Base-by-base conservation (phyloP, 2,797 vertebrate genomes). In the Platyrinchus mystaceus region DNA sequence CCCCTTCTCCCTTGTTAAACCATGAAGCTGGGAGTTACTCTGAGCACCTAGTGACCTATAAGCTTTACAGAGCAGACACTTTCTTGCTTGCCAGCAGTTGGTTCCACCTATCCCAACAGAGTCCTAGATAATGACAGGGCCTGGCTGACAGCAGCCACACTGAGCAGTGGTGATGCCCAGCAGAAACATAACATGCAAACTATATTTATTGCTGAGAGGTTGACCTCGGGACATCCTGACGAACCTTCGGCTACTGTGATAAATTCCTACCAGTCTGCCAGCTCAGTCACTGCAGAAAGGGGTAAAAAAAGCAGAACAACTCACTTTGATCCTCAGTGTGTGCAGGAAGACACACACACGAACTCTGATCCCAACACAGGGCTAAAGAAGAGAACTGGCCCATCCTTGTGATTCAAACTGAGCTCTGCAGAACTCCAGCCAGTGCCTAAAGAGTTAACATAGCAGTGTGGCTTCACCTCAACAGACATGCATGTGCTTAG, bases 351-450 rank as follows among this genome's bases (percentile, higher is more conserved):
- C 7, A 49, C 44, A 68, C 9, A 73, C 9, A 28, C 5, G 41
- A 64, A 15, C 18, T 75, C 36, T 2, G 1, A 15, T 21, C 4
- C n/a, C 36, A 5, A 1, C n/a, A 27, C 13, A 30, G 11, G 15
- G 6, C 5, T 62, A 36, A 71, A 79, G 20, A 39, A 34, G 5
- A 30, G 6, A 18, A 73, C 60, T 4, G 2, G 5, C 5, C 10
- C 4, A 1, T n/a, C 21, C 9, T 46, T 0, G 0, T 10, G 32
- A 14, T 23, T 10, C 6, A 3, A 59, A 60, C 10, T 19, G 16
- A 53, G 21, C 10, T 55, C 46, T 49, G 55, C 27, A 79, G 16
- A 71, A n/a, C 6, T 50, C 34, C 50, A 73, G 12, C 5, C 20
- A 58, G 11, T 8, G 6, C 7, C 26, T 59, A 34, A 36, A 15